Percentiles rank a stretch among this genome's conserved stretches.
Evolutionary conservation across 1,140 invertebrate species (phyloP).

Genomic region (Centruroides sculpturatus): DNA sequence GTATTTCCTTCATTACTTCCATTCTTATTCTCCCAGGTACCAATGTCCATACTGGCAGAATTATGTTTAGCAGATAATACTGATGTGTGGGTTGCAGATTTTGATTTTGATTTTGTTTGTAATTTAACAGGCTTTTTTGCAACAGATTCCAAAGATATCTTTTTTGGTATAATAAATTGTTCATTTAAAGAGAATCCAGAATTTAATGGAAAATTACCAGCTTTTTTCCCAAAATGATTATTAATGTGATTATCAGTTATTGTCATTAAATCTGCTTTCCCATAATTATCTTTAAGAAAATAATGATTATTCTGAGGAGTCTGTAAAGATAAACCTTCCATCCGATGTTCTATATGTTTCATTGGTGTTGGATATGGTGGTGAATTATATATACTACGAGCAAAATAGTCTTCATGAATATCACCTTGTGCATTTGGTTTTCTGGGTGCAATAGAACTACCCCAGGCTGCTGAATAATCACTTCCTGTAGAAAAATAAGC

Average conservation of each 20-base stretch:
- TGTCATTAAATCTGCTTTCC: neutral
- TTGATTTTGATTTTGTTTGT: constrained; percentile 46
- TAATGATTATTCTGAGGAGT: neutral
- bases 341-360: neutral
- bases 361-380: neutral
- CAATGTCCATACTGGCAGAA: neutral
- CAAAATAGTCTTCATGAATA: neutral
- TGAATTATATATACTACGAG: neutral
- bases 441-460: neutral
- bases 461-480: neutral
- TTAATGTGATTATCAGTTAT: too few relatives aligned
- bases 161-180: constrained; percentile 47
- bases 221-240: neutral
- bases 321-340: neutral
- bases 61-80: neutral
- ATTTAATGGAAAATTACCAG: neutral
- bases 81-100: constrained; percentile 39
- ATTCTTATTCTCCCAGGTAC: neutral
- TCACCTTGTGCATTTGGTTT: neutral
- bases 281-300: neutral
- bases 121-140: constrained; percentile 61
- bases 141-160: constrained; percentile 92
- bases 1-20: neutral
- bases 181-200: neutral
- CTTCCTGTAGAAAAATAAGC: neutral